A percentile compares a stretch with the other conserved stretches of the same genome.
Evolutionary conservation across 2,888 invertebrate genomes (phyloP).

Genomic region (Fragum fragum): DNA sequence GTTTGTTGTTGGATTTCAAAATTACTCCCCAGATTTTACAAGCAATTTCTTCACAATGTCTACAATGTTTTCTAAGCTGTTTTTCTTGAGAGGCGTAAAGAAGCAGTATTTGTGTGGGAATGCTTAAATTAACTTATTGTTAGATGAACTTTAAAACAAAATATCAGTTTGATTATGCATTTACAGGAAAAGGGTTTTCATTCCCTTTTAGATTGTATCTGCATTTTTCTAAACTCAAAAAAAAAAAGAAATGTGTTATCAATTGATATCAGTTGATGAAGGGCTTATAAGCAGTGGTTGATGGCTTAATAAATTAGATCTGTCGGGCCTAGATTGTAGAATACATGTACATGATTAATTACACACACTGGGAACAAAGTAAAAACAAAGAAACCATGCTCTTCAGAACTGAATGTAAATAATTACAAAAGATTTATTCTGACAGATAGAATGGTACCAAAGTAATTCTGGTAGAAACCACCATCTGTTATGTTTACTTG

Average conservation of each 20-base stretch:
- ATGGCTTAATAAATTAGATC: slow-evolving; percentile 4
- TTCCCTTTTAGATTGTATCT: too few species aligned
- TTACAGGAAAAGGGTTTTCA: too few species aligned
- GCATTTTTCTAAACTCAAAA: not conserved
- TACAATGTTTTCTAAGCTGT: too few species aligned
- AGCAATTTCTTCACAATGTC: too few species aligned
- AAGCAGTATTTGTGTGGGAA: too few species aligned
- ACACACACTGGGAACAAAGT: not conserved
- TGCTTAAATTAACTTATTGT: too few species aligned
- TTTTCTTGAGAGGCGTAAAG: too few species aligned
- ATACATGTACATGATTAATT: slow-evolving; percentile 3
- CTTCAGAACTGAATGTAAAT: not conserved
- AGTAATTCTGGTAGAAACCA: not conserved
- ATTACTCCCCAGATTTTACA: too few species aligned
- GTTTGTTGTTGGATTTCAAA: too few species aligned
- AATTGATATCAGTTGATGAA: not conserved
- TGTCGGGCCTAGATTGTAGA: not conserved
- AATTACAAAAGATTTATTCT: slow-evolving; percentile 6
- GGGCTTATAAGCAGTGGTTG: slow-evolving; percentile 6
- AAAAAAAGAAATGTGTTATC: not conserved
- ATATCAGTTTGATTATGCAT: too few species aligned
- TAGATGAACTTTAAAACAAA: too few species aligned
- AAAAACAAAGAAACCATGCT: not conserved
- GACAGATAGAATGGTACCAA: not conserved
- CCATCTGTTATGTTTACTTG: not conserved